Conservation (phyloP, 64 coral and sea anemone species). For the Montipora efflorescens region DNA sequence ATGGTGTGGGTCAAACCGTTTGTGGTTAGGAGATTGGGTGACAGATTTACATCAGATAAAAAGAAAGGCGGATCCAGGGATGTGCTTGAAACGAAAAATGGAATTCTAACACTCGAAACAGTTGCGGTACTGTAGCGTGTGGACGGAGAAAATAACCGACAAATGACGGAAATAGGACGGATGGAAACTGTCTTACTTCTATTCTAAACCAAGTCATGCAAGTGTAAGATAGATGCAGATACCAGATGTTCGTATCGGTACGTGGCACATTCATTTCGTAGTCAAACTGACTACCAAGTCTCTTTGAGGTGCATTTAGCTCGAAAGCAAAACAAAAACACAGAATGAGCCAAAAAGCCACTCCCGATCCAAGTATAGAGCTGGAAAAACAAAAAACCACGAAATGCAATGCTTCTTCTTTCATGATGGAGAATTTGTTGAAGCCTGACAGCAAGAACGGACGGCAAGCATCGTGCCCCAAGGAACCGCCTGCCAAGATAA, state of each 20-base stretch:
- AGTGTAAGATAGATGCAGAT: conserved; percentile 23
- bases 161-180: conserved; percentile 29
- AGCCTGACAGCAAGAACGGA: neutral
- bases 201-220: neutral
- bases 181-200: conserved; percentile 4
- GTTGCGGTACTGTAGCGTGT: neutral
- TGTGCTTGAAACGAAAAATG: neutral
- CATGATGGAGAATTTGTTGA: conserved; percentile 49
- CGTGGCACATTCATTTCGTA: conserved; percentile 11
- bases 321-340: neutral
- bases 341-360: conserved; percentile 3
- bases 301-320: neutral
- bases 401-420: conserved; percentile 24
- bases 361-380: neutral
- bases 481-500: conserved; percentile 35
- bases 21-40: conserved; percentile 14
- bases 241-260: conserved; percentile 33
- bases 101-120: neutral
- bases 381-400: neutral
- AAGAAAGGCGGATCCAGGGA: conserved; percentile 3
- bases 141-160: neutral
- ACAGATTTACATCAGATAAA: conserved; percentile 42
- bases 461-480: neutral
- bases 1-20: neutral
- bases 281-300: neutral